Evolutionary conservation across 2,888 invertebrate genomes (phyloP).

Genomic region (Drosophila paucipuncta): DNA sequence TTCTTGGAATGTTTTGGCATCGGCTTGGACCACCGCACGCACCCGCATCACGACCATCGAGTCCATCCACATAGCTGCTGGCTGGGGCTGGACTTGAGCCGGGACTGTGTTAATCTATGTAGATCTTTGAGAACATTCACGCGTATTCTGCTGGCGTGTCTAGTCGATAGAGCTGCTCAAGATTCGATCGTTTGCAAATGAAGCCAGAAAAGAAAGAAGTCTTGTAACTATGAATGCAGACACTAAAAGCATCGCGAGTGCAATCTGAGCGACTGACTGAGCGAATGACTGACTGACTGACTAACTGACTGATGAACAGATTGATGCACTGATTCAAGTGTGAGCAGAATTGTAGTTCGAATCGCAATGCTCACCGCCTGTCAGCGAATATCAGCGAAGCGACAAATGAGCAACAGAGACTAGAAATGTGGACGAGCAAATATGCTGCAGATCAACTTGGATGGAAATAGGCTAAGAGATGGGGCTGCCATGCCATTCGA

Average conservation of each 20-base stretch:
- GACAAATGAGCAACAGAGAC: conserved; percentile 72
- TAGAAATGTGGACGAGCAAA: conserved; percentile 63
- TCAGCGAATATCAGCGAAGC: conserved; percentile 69
- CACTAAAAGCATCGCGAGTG: conserved; percentile 38
- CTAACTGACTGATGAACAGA: conserved; percentile 52
- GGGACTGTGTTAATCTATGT: conserved; percentile 31
- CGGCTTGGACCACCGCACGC: conserved; percentile 15
- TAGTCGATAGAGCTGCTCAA: conserved; percentile 37
- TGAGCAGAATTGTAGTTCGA: conserved; percentile 47
- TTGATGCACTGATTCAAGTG: conserved; percentile 65
- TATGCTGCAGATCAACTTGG: conserved; percentile 55
- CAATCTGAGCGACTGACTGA: conserved; percentile 13
- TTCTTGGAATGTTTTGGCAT: conserved; percentile 27
- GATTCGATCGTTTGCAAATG: conserved; percentile 53
- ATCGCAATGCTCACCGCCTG: conserved; percentile 53
- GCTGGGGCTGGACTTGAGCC: conserved; percentile 14
- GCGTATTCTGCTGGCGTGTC: conserved; percentile 34
- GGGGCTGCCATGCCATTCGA: conserved; percentile 21
- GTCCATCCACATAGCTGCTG: conserved; percentile 4
- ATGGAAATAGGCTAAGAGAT: conserved; percentile 40
- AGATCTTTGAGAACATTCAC: conserved; percentile 37
- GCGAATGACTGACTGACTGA: conserved; percentile 14
- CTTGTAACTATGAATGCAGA: conserved; percentile 45
- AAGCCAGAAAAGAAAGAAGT: conserved; percentile 42
- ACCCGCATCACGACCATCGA: conserved; percentile 41